Conservation (phyloP, 2,797 vertebrate species). For the Artibeus jamaicensis region DNA sequence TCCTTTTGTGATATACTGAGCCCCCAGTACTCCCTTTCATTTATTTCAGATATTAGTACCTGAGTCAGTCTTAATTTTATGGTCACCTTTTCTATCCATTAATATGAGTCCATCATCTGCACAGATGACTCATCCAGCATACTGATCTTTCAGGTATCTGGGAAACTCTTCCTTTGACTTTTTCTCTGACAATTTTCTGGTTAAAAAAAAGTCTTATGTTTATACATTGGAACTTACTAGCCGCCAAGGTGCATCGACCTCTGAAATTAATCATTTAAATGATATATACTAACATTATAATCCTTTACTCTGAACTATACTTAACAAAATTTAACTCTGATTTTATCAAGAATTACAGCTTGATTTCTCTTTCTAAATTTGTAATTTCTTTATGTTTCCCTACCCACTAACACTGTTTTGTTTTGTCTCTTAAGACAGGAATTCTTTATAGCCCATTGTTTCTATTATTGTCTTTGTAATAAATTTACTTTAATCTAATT, state of each 20-base stretch:
- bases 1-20: not conserved
- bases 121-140: not conserved
- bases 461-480: not conserved
- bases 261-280: not conserved
- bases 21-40: not conserved
- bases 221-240: not conserved
- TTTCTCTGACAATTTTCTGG: not conserved
- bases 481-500: not conserved
- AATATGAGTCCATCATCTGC: not conserved
- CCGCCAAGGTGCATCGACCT: not conserved
- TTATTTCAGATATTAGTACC: not conserved
- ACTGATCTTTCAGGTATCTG: not conserved
- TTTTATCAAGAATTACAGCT: not conserved
- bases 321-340: not conserved
- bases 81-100: not conserved
- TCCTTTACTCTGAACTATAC: fast-evolving
- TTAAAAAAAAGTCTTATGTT: not conserved
- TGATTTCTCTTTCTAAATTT: not conserved
- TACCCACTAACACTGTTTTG: not conserved
- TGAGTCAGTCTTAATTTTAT: not conserved
- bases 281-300: not conserved
- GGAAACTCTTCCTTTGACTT: not conserved
- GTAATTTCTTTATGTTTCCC: not conserved
- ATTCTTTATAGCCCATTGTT: not conserved
- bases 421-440: not conserved